Conservation (phyloP, 2,888 invertebrate genomes). For the Epinotia bilunana region DNA sequence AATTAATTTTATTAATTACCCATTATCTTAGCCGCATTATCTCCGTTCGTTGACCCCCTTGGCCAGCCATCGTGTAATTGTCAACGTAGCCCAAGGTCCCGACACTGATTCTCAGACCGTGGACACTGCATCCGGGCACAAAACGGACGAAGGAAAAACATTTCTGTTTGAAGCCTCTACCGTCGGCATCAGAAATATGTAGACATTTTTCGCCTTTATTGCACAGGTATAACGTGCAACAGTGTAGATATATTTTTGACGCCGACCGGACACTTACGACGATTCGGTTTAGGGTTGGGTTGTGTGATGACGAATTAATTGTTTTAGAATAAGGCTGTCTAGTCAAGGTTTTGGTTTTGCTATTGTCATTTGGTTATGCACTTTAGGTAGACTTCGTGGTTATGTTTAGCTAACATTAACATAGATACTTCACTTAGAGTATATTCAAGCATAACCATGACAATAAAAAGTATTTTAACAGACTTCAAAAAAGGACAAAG, state of each 20-base stretch:
- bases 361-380: slow-evolving; percentile 11
- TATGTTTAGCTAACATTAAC: background rate
- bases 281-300: background rate
- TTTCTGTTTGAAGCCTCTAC: background rate
- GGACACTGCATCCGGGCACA: slow-evolving; percentile 33
- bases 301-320: slow-evolving; percentile 43
- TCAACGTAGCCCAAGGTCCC: slow-evolving; percentile 33
- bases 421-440: background rate
- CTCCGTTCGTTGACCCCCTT: slow-evolving; percentile 38
- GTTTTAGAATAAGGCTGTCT: slow-evolving; percentile 28
- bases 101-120: slow-evolving; percentile 43
- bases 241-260: background rate
- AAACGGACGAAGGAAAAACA: background rate
- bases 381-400: background rate
- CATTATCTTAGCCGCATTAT: slow-evolving; percentile 22
- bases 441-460: too few species aligned
- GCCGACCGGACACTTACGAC: background rate
- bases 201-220: background rate
- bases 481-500: too few species aligned
- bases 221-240: background rate
- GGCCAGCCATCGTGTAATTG: slow-evolving; percentile 40
- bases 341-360: slow-evolving; percentile 27
- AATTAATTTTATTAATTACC: slow-evolving; percentile 27
- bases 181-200: background rate
- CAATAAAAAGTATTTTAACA: too few species aligned